phyloP scores from a whole-genome alignment of 2,797 vertebrate species.

The Spheniscus humboldti region DNA sequence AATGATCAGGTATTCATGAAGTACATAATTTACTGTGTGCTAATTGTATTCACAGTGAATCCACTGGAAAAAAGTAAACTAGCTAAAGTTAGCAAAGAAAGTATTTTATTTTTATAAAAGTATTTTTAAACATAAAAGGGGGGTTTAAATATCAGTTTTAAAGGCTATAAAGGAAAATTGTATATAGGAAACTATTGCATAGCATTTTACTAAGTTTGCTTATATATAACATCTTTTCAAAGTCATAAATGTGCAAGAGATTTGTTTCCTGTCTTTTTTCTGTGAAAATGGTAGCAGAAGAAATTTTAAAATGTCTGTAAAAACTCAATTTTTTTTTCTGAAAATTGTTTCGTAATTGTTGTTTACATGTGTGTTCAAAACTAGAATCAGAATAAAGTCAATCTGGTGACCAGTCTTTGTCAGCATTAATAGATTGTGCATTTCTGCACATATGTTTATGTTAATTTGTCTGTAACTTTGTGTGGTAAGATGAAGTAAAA shows the following conservation, averaged over 20 bases:
- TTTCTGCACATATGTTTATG: background rate
- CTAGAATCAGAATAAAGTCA: background rate
- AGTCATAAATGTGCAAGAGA: background rate
- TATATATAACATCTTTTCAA: background rate
- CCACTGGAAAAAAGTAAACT: background rate
- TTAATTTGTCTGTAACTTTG: background rate
- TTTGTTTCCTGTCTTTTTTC: background rate
- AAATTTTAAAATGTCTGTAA: background rate
- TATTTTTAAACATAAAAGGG: background rate
- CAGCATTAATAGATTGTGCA: background rate
- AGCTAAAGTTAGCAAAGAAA: background rate
- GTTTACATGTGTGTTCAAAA: background rate
- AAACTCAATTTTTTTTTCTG: background rate
- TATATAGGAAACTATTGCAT: background rate
- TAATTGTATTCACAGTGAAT: background rate
- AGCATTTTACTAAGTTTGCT: background rate
- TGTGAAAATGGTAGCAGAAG: background rate
- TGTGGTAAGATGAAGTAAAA: background rate
- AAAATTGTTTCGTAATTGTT: background rate
- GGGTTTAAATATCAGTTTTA: background rate
- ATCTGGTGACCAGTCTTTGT: background rate
- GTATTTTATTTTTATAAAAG: background rate
- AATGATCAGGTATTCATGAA: background rate
- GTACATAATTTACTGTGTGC: background rate
- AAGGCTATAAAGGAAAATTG: background rate